These are phyloP conservation scores for Standfussiana lucernea DNA, from an alignment of 2,888 invertebrate genomes.

Conservation along the genomic window DNA sequence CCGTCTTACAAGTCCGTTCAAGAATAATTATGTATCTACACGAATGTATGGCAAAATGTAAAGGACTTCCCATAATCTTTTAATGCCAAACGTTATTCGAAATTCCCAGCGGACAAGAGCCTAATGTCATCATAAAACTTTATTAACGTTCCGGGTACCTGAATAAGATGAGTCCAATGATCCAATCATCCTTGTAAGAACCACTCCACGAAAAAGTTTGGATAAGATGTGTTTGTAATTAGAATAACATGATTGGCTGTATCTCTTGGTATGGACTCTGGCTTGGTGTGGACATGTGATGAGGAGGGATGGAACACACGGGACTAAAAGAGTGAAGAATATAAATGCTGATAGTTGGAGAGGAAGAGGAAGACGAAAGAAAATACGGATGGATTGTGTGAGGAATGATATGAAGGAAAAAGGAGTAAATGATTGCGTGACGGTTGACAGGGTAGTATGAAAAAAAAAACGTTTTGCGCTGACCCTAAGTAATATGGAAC, in stretches of 20 bases:
- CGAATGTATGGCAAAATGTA: not conserved
- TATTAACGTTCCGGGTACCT: not conserved
- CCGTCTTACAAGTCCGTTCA: not conserved
- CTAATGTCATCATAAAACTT: conserved; percentile 11
- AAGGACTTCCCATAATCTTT: not conserved
- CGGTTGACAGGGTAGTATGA: too few species aligned
- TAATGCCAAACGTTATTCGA: not conserved
- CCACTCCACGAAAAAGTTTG: not conserved
- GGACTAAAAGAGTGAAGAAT: too few species aligned
- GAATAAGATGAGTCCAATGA: conserved; percentile 1
- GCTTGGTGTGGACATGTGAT: too few species aligned
- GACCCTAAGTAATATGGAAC: too few species aligned
- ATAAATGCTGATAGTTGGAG: too few species aligned
- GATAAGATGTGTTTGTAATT: not conserved
- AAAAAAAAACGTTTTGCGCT: too few species aligned
- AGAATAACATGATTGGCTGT: not conserved
- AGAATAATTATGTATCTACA: not conserved
- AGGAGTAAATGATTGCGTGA: too few species aligned
- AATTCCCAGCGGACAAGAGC: not conserved
- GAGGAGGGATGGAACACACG: too few species aligned
- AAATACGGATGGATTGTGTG: too few species aligned
- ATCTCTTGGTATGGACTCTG: too few species aligned
- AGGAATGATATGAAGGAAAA: too few species aligned
- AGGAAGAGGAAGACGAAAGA: too few species aligned
- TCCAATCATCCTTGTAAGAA: not conserved